Evolutionary conservation across 2,888 invertebrate genomes (phyloP), one percentile per base, ranked within the genome.

Genomic region (Agonopterix alstromeriana): DNA sequence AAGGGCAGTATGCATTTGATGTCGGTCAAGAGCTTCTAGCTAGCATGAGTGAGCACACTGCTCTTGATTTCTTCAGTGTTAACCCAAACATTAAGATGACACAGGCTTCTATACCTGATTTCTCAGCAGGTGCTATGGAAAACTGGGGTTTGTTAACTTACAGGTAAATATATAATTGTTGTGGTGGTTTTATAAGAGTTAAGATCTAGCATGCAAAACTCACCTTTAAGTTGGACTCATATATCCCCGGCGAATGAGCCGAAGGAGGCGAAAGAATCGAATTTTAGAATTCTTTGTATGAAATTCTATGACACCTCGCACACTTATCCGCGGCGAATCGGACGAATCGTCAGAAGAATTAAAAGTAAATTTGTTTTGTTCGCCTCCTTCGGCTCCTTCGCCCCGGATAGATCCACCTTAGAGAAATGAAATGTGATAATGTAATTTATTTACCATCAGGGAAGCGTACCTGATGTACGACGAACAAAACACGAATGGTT

Each of bases 111-210:
- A 91, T 96, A 53, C 94, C 95, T 2, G 94, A 95, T 68, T 94
- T 95, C 70, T 84, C 91, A 35, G 92, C 93, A 58, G 94, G 94
- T 48, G 95, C 95, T 53, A 95, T 95, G 95, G 95, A 95, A 71
- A 95, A 96, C 70, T 95, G 95, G 94, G 96, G 95, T 5, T 77
- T 95, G 42, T 90, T 95, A 5, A 95, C 94, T 0, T 96, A 94
- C 80, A 91, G 91, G 92, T 92, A 68, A 47, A 27, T 27, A 27
- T 7, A 27, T 27, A 17, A 17, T 3, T 17, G 27, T 27, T 27
- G 27, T 27, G 5, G 7, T 27, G 17, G 2, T 17, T 14, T 14
- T 5, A 7, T 5, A 27, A 27, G 7, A 27, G 17, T 17, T 17
- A 17, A 1, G 3, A 27, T 27, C 27, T 27, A 7, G 27, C 27